A percentile compares a stretch with the other conserved stretches of the same genome.
Conservation (phyloP, 2,888 invertebrate genomes). For the Agrochola circellaris region DNA sequence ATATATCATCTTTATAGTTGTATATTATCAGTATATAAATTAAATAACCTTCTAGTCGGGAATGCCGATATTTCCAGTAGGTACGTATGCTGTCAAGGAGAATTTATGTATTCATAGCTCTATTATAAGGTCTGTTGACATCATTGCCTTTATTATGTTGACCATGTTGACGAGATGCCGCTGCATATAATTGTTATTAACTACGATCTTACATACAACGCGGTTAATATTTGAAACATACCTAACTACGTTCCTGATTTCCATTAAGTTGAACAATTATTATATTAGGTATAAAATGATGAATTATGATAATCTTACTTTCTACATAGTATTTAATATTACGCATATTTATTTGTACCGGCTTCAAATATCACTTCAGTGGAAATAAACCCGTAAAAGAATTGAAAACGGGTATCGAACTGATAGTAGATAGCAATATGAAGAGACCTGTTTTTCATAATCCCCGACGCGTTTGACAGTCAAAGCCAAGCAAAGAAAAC, state of each 20-base stretch:
- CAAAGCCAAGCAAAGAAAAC: not conserved
- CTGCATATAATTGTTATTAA: slow-evolving; percentile 41
- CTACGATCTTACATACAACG: not conserved
- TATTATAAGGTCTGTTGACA: slow-evolving; percentile 67
- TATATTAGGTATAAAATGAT: not conserved
- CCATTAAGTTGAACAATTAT: not conserved
- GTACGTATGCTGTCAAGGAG: slow-evolving; percentile 47
- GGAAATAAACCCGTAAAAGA: not conserved
- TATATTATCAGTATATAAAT: not conserved
- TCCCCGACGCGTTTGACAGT: not conserved
- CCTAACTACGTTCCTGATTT: not conserved
- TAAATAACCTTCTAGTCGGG: slow-evolving; percentile 24
- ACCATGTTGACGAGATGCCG: slow-evolving; percentile 34
- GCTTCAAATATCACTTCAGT: not conserved
- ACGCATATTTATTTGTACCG: not conserved
- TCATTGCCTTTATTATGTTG: slow-evolving; percentile 62
- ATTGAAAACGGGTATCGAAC: not conserved
- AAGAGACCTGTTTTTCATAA: not conserved
- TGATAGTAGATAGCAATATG: not conserved
- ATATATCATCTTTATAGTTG: not conserved
- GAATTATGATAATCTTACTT: not conserved
- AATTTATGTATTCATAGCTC: slow-evolving; percentile 65
- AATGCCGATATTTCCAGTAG: slow-evolving; percentile 27
- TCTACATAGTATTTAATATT: not conserved
- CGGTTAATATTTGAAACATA: not conserved